These are phyloP conservation scores for Hemiscyllium ocellatum DNA, from an alignment of 2,113 vertebrate genomes.

Conservation along the genomic window DNA sequence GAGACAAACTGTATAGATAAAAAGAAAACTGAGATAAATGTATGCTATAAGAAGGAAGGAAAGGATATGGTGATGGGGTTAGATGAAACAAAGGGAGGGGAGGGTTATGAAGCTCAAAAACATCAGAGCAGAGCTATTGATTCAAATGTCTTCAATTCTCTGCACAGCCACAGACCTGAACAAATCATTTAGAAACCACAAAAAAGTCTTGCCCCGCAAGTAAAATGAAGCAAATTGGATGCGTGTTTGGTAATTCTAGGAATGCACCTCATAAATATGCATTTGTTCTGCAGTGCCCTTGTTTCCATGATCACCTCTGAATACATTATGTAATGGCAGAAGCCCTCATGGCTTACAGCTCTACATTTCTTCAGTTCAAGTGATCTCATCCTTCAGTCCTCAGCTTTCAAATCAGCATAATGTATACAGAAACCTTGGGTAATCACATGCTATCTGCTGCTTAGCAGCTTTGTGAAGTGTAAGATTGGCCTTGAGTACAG, in stretches of 20 bases:
- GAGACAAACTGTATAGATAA: background rate
- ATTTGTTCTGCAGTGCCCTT: background rate
- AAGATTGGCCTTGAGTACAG: slow-evolving; percentile 6
- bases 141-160: background rate
- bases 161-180: background rate
- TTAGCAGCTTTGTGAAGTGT: background rate
- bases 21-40: background rate
- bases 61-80: background rate
- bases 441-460: background rate
- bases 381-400: slow-evolving; percentile 13
- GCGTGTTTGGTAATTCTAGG: background rate
- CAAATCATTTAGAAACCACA: background rate
- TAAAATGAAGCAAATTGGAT: slow-evolving; percentile 4
- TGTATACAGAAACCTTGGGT: slow-evolving; percentile 6
- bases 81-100: background rate
- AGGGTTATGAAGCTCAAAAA: background rate
- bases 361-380: background rate
- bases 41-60: background rate
- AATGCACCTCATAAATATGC: background rate
- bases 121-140: background rate
- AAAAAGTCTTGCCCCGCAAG: background rate
- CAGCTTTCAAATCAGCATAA: background rate
- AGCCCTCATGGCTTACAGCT: background rate
- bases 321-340: background rate
- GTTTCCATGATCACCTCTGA: background rate